These are phyloP conservation scores for Sebastes fasciatus DNA, from an alignment of 2,113 vertebrate genomes.

Conservation along the genomic window DNA sequence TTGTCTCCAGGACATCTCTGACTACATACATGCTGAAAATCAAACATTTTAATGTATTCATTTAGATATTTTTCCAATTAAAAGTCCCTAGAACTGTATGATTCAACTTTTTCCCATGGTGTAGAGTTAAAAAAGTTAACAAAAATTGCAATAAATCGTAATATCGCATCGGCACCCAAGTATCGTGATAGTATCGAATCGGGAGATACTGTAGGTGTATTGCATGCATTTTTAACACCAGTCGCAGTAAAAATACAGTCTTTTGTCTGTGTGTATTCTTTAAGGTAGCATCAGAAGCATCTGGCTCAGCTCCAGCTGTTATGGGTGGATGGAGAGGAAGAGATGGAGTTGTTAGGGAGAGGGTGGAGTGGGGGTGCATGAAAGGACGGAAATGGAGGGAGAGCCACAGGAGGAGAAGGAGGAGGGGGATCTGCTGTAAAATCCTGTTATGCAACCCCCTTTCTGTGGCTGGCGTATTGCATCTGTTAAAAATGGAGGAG, in stretches of 20 bases:
- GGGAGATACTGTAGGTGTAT: too few relatives aligned
- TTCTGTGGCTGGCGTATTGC: constrained; percentile 71
- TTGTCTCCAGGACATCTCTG: too few relatives aligned
- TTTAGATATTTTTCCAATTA: too few relatives aligned
- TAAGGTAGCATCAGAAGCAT: constrained; percentile 64
- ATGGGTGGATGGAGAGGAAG: constrained; percentile 58
- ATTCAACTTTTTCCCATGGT: too few relatives aligned
- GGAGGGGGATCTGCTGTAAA: constrained; percentile 71
- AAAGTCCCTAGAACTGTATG: too few relatives aligned
- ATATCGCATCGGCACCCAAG: too few relatives aligned
- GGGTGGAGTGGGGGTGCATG: constrained; percentile 45
- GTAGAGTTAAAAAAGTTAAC: too few relatives aligned
- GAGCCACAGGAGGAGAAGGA: constrained; percentile 36
- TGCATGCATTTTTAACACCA: neutral
- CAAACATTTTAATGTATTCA: too few relatives aligned
- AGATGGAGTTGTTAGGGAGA: constrained; percentile 62
- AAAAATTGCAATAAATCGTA: too few relatives aligned
- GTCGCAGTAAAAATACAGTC: constrained; percentile 31
- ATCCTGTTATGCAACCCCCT: constrained; percentile 81
- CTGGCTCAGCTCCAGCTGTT: constrained; percentile 71
- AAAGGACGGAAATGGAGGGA: constrained; percentile 65
- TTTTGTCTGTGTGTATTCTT: constrained; percentile 52
- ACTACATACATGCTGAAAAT: too few relatives aligned
- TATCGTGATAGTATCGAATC: too few relatives aligned
- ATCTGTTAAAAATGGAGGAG: constrained; percentile 77